These are phyloP conservation scores for Lamprotornis superbus DNA, from an alignment of 2,113 vertebrate genomes.

Conservation along the genomic window DNA sequence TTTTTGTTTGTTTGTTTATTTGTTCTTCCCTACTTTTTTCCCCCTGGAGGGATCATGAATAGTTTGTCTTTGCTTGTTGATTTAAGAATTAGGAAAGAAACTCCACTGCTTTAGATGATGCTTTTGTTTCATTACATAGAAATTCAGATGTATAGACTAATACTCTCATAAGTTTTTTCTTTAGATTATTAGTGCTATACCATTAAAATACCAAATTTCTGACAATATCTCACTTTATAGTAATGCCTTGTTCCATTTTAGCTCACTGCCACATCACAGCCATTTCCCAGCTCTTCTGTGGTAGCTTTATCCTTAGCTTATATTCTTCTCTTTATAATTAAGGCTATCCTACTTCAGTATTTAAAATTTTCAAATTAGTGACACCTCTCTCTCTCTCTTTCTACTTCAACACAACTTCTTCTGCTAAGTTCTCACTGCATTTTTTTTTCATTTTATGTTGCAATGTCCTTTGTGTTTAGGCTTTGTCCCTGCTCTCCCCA, in stretches of 20 bases:
- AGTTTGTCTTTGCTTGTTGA: not conserved
- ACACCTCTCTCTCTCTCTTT: not conserved
- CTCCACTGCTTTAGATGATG: not conserved
- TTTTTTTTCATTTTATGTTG: not conserved
- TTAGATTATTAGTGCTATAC: not conserved
- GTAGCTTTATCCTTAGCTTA: not conserved
- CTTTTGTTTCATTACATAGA: not conserved
- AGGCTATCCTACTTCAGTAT: not conserved
- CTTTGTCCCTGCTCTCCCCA: not conserved
- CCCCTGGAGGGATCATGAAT: not conserved
- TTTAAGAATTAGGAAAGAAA: not conserved
- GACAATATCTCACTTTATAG: not conserved
- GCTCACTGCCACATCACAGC: not conserved
- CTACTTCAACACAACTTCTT: not conserved
- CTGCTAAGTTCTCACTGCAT: not conserved
- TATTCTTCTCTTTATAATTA: not conserved
- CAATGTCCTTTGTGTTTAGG: not conserved
- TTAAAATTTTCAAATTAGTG: not conserved
- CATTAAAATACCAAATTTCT: not conserved
- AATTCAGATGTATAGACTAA: not conserved
- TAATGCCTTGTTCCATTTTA: not conserved
- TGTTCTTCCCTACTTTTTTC: not conserved
- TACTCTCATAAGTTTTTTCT: not conserved
- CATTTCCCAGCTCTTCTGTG: not conserved
- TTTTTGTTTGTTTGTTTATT: not conserved